phyloP scores from a whole-genome alignment of 2,113 vertebrate species.

The Eulemur macaco region DNA sequence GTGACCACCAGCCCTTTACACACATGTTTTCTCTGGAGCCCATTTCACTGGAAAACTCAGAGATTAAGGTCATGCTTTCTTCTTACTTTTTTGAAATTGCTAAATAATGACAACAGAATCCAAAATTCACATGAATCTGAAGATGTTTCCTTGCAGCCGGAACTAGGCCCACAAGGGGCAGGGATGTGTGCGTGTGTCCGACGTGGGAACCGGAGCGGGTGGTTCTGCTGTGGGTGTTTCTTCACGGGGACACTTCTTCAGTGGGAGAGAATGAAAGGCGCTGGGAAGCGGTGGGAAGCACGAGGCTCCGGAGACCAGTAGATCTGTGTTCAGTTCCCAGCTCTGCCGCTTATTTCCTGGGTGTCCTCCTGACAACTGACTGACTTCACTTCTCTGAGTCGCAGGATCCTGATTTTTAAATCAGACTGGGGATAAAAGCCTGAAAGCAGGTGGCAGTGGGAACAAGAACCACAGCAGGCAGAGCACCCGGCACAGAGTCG shows the following conservation, averaged over 20 bases:
- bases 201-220: accelerated
- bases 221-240: neutral
- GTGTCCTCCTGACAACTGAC: neutral
- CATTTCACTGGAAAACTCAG: neutral
- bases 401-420: neutral
- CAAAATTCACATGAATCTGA: neutral
- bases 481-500: neutral
- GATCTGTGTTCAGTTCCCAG: neutral
- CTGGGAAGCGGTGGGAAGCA: neutral
- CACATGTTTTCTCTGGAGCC: neutral
- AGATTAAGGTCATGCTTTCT: neutral
- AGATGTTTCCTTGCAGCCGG: neutral
- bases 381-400: neutral
- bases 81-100: neutral
- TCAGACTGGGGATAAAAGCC: neutral
- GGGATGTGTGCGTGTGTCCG: neutral
- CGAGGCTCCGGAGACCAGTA: neutral
- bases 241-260: neutral
- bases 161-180: neutral
- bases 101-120: neutral
- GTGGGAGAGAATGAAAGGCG: neutral
- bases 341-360: neutral
- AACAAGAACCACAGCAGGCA: neutral
- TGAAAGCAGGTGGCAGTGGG: neutral
- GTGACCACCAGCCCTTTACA: neutral